Evolutionary conservation across 2,113 vertebrate species (phyloP).

Genomic region (Potamarius usumacintae): DNA sequence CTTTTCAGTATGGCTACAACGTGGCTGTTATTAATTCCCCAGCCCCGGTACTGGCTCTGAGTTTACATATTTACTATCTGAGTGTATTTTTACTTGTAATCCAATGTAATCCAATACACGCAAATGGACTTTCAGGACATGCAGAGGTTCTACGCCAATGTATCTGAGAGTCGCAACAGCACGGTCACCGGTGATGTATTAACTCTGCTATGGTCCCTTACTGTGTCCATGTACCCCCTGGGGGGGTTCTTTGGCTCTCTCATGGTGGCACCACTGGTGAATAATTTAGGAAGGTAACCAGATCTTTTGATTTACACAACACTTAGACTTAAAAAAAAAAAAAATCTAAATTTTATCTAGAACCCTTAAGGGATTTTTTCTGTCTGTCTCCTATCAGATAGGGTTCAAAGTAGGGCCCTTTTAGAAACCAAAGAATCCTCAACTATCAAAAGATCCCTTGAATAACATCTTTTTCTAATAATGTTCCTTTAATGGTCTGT

Average conservation of each 20-base stretch:
- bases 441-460: background rate
- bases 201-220: slow-evolving; percentile 87
- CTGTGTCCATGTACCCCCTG: slow-evolving; percentile 90
- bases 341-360: background rate
- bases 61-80: slow-evolving; percentile 2
- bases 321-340: background rate
- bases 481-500: background rate
- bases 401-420: background rate
- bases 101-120: slow-evolving; percentile 5
- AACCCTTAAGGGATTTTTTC: background rate
- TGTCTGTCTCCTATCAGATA: background rate
- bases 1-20: slow-evolving; percentile 96
- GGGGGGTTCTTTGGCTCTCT: slow-evolving; percentile 90
- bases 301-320: background rate
- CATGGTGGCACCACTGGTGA: slow-evolving; percentile 85
- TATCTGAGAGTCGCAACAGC: slow-evolving; percentile 67
- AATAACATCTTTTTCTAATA: background rate
- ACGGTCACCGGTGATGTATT: slow-evolving; percentile 58
- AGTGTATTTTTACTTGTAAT: slow-evolving; percentile 8
- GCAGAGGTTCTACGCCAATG: slow-evolving; percentile 82
- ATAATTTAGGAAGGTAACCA: slow-evolving; percentile 82
- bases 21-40: slow-evolving; percentile 90
- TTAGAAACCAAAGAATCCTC: background rate
- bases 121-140: slow-evolving; percentile 75
- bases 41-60: slow-evolving; percentile 64